Evolutionary conservation across 1,140 invertebrate species (phyloP).

Genomic region (Dermatophagoides farinae): DNA sequence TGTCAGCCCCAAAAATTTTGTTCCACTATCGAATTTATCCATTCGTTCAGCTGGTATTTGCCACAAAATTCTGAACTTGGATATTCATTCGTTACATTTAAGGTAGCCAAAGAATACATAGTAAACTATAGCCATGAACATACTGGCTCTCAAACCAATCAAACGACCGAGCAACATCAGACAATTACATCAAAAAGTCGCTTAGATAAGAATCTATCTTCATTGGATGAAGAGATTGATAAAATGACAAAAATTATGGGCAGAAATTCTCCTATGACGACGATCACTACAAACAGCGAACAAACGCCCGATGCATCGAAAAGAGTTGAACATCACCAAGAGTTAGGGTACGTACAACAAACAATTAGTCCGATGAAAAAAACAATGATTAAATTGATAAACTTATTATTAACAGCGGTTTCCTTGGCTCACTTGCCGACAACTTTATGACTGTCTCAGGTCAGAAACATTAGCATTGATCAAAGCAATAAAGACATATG

Average conservation of each 20-base stretch:
- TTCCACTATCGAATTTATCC: conserved; percentile 7
- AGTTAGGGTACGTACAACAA: conserved; percentile 4
- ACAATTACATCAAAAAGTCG: neutral
- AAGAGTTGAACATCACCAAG: neutral
- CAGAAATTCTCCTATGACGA: no score
- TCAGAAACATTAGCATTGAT: conserved; percentile 1
- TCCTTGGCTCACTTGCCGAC: neutral
- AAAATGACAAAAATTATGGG: conserved; percentile 12
- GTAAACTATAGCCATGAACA: neutral
- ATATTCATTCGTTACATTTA: conserved; percentile 12
- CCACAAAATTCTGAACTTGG: conserved; percentile 9
- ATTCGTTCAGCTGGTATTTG: conserved; percentile 8
- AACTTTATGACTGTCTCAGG: neutral
- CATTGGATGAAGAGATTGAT: conserved; percentile 7
- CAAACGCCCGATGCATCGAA: neutral
- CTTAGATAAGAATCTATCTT: neutral
- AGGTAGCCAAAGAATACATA: conserved; percentile 11
- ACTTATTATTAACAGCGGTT: neutral
- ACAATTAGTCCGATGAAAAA: neutral
- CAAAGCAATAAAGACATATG: neutral
- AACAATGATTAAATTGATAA: no score
- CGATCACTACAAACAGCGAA: neutral
- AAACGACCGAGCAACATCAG: neutral
- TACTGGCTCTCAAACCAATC: neutral
- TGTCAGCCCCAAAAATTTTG: neutral